These are phyloP conservation scores for Automeris io DNA, from an alignment of 2,888 invertebrate species.

Conservation along the genomic window DNA sequence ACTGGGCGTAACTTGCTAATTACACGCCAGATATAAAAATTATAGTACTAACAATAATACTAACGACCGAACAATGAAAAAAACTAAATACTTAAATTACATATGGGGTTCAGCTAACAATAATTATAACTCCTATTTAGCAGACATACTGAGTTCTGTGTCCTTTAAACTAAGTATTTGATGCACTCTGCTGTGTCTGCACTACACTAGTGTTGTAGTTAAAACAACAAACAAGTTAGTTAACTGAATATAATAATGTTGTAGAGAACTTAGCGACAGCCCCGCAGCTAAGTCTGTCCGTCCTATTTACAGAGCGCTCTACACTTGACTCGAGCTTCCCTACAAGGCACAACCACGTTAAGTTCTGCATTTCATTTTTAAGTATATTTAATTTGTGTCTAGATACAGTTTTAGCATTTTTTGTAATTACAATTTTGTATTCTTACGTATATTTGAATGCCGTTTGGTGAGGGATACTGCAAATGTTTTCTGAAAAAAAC, in stretches of 20 bases:
- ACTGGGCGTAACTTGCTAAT: no score
- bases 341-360: slow-evolving; percentile 30
- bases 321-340: slow-evolving; percentile 57
- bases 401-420: slow-evolving; percentile 36
- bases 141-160: no score
- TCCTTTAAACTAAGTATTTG: slow-evolving; percentile 1
- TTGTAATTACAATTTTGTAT: slow-evolving; percentile 17
- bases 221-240: slow-evolving; percentile 46
- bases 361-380: slow-evolving; percentile 58
- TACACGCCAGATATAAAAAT: no score
- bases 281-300: slow-evolving; percentile 32
- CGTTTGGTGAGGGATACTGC: no score
- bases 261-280: slow-evolving; percentile 34
- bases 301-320: slow-evolving; percentile 44
- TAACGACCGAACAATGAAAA: no score
- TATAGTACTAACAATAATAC: no score
- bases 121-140: no score
- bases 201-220: slow-evolving; percentile 25
- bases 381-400: slow-evolving; percentile 61
- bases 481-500: not conserved
- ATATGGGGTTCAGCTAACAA: no score
- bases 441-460: no score
- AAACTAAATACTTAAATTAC: no score
- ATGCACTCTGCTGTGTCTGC: slow-evolving; percentile 12
- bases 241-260: slow-evolving; percentile 43